A percentile compares a stretch with the other conserved stretches of the same genome.
phyloP scores from a whole-genome alignment of 2,113 vertebrate species.

The Odocoileus hemionus region DNA sequence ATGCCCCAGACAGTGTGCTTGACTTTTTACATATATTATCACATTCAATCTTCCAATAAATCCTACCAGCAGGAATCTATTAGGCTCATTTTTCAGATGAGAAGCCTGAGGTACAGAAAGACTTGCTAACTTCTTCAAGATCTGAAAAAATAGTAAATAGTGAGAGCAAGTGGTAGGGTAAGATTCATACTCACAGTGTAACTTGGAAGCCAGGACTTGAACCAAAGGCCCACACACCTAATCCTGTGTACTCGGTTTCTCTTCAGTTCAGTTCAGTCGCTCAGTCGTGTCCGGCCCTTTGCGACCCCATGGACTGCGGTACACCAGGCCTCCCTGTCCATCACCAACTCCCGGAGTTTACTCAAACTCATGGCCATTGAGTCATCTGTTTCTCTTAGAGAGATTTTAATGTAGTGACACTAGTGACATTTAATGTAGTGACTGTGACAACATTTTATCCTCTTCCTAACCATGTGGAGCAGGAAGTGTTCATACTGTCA shows the following conservation, averaged over 20 bases:
- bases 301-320: accelerated
- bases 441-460: background rate
- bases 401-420: background rate
- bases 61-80: background rate
- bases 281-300: accelerated
- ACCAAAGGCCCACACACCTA: background rate
- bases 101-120: background rate
- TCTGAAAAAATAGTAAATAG: background rate
- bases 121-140: background rate
- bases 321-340: background rate
- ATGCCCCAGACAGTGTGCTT: background rate
- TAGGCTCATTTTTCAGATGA: background rate
- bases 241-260: background rate
- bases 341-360: background rate
- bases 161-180: background rate
- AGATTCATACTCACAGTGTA: background rate
- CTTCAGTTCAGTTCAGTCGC: accelerated
- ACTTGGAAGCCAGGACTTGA: background rate
- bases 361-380: background rate
- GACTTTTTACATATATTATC: background rate
- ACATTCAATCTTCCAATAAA: background rate
- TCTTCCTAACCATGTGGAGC: background rate
- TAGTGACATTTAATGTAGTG: background rate
- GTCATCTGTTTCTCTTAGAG: background rate
- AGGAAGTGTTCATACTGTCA: background rate